A percentile compares a stretch with the other conserved stretches of the same genome.
Evolutionary conservation across 2,113 vertebrate genomes (phyloP).

Genomic region (Excalfactoria chinensis): DNA sequence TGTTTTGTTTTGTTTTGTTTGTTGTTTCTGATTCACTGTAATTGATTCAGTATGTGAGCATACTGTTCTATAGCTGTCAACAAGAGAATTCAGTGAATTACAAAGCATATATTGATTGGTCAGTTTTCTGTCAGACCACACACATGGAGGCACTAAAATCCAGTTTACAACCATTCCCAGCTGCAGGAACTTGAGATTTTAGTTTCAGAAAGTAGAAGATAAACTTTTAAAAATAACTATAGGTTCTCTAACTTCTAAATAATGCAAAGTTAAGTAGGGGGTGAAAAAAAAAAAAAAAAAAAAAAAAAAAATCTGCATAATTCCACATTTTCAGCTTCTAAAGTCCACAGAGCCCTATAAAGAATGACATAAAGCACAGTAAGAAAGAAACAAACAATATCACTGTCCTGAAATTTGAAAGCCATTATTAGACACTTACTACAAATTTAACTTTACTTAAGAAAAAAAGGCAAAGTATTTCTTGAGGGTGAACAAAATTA

Average conservation of each 20-base stretch:
- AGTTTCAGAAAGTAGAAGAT: neutral
- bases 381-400: neutral
- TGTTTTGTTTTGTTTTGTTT: too few species aligned
- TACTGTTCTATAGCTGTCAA: neutral
- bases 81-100: neutral
- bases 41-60: neutral
- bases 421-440: neutral
- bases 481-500: neutral
- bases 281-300: fast-evolving
- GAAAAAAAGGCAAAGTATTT: neutral
- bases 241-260: neutral
- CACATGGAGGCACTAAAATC: neutral
- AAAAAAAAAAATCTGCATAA: neutral
- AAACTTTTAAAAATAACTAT: neutral
- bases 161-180: neutral
- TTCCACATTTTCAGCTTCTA: neutral
- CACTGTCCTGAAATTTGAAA: neutral
- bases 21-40: neutral
- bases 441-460: neutral
- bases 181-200: neutral
- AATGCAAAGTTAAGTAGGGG: fast-evolving
- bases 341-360: fast-evolving
- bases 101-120: neutral
- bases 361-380: neutral
- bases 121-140: neutral